Conservation (phyloP, 2,797 vertebrate species). For the Falco peregrinus region DNA sequence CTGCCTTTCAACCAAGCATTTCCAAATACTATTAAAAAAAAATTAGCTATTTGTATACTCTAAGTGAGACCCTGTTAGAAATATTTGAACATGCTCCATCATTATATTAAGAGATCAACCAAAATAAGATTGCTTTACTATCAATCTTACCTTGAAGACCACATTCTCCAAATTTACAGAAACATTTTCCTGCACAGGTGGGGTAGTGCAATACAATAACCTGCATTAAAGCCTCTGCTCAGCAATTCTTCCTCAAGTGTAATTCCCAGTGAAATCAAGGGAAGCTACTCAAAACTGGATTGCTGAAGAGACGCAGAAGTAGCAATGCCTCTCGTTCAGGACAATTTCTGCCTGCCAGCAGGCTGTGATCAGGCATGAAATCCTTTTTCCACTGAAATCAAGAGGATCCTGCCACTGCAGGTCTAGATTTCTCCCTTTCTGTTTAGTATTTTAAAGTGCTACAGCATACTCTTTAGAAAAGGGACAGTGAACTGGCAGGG, state of each 20-base stretch:
- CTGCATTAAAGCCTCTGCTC: not conserved
- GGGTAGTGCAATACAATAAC: not conserved
- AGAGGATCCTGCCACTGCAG: not conserved
- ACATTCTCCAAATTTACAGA: not conserved
- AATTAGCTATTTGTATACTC: not conserved
- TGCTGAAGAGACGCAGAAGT: not conserved
- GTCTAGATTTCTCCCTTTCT: not conserved
- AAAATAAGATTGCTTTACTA: not conserved
- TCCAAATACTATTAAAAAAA: not conserved
- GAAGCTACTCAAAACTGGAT: not conserved
- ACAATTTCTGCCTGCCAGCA: not conserved
- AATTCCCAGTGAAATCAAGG: not conserved
- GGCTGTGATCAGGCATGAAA: not conserved
- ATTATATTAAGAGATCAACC: not conserved
- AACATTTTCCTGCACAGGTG: not conserved
- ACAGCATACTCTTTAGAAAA: not conserved
- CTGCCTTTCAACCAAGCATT: not conserved
- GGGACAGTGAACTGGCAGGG: not conserved
- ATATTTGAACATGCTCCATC: not conserved
- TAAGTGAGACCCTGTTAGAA: not conserved
- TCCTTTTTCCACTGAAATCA: not conserved
- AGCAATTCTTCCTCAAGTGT: not conserved
- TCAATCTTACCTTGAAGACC: not conserved
- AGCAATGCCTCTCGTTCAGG: not conserved
- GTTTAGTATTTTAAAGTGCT: not conserved